phyloP scores from a whole-genome alignment of 2,113 vertebrate genomes.

The Notechis scutatus region DNA sequence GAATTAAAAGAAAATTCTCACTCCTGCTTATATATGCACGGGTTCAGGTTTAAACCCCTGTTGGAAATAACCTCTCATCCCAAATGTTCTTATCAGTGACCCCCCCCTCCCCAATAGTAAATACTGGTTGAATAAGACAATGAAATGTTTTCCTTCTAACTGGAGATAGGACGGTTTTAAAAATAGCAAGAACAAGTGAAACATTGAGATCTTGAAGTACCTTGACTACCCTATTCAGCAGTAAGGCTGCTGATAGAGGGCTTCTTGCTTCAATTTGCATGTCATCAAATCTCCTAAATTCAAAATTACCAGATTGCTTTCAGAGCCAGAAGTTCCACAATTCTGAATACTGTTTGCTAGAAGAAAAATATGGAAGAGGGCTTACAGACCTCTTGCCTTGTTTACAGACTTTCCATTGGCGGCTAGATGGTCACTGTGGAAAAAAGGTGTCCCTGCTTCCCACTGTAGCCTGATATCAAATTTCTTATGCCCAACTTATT shows the following conservation, averaged over 20 bases:
- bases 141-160: neutral
- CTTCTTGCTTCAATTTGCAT: neutral
- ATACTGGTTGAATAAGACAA: neutral
- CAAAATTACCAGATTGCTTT: neutral
- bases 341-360: neutral
- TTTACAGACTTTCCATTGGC: neutral
- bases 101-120: neutral
- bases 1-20: neutral
- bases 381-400: neutral
- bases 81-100: conserved; percentile 1
- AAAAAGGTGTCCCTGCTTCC: neutral
- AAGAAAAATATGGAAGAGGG: neutral
- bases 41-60: neutral
- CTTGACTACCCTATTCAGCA: neutral
- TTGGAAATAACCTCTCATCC: neutral
- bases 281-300: neutral
- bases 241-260: neutral
- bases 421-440: neutral
- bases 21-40: neutral
- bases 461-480: neutral
- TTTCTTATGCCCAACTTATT: neutral
- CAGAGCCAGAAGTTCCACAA: neutral
- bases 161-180: conserved; percentile 9
- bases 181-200: neutral
- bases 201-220: neutral